Percentiles rank a stretch among this genome's conserved stretches.
phyloP scores from a whole-genome alignment of 2,888 invertebrate species.

The Gymnosoma rotundatum region DNA sequence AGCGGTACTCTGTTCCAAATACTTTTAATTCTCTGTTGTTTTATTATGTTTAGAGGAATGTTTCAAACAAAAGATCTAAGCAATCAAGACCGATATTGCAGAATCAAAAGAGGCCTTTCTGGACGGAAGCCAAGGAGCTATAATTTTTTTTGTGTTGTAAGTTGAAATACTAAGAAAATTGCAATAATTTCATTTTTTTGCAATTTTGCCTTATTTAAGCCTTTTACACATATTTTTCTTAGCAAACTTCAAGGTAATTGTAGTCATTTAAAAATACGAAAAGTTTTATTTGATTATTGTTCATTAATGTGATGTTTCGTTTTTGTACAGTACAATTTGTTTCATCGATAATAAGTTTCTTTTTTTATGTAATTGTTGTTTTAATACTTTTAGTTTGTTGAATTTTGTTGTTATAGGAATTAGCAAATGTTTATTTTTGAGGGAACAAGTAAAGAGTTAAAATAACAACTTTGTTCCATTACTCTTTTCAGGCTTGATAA shows the following conservation, averaged over 20 bases:
- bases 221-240: too few species aligned
- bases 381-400: slow-evolving; percentile 27
- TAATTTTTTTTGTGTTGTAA: too few species aligned
- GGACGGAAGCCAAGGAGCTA: too few species aligned
- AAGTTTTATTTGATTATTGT: slow-evolving; percentile 65
- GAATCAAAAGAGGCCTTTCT: too few species aligned
- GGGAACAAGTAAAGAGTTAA: slow-evolving; percentile 61
- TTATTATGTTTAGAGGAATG: too few species aligned
- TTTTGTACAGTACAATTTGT: slow-evolving; percentile 71
- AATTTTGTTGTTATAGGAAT: slow-evolving; percentile 68
- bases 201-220: too few species aligned
- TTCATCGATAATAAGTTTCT: slow-evolving; percentile 72
- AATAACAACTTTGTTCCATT: slow-evolving; percentile 19
- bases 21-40: too few species aligned
- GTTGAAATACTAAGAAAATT: too few species aligned
- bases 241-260: slow-evolving; percentile 4
- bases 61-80: too few species aligned
- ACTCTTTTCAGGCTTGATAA: slow-evolving; percentile 44
- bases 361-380: slow-evolving; percentile 23
- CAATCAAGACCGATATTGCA: too few species aligned
- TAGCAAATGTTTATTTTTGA: slow-evolving; percentile 72
- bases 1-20: too few species aligned
- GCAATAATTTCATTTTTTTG: too few species aligned
- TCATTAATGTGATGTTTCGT: slow-evolving; percentile 69
- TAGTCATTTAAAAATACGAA: slow-evolving; percentile 33